Conservation (phyloP, 2,888 invertebrate species). For the Cylindroiulus punctatus region DNA sequence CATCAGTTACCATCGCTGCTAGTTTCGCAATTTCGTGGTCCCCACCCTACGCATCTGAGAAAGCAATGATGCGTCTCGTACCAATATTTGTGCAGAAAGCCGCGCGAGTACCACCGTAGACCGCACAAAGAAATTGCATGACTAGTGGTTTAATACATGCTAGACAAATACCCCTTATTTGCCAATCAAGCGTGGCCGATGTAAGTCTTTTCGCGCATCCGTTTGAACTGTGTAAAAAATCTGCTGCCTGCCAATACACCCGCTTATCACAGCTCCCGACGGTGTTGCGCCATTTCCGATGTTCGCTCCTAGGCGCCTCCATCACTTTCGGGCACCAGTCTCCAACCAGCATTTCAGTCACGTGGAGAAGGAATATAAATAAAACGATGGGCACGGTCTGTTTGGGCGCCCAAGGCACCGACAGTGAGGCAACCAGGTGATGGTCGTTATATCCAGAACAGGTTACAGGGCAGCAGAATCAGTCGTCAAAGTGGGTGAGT, state of each 20-base stretch:
- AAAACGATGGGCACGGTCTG: conserved; percentile 40
- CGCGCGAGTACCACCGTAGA: background rate
- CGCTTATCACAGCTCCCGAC: conserved; percentile 20
- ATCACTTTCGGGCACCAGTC: background rate
- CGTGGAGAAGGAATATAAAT: conserved; percentile 19
- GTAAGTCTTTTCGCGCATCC: background rate
- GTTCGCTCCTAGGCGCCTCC: background rate
- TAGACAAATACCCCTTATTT: background rate
- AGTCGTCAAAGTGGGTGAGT: conserved; percentile 3
- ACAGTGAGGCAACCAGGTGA: conserved; percentile 50
- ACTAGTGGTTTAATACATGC: conserved; percentile 27
- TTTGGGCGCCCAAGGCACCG: conserved; percentile 48
- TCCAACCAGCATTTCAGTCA: background rate
- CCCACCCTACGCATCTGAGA: no score
- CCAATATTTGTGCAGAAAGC: background rate
- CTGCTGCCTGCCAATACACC: background rate
- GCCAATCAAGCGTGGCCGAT: background rate
- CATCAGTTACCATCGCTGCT: background rate
- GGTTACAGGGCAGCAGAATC: conserved; percentile 1
- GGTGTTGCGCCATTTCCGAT: background rate
- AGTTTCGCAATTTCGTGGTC: background rate
- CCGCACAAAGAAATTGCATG: background rate
- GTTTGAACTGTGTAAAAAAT: background rate
- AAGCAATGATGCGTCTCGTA: no score
- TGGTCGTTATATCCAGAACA: background rate